Percentiles rank a stretch among this genome's conserved stretches.
These are phyloP conservation scores for Cotesia glomerata DNA, from an alignment of 1,140 invertebrate species.

Conservation along the genomic window DNA sequence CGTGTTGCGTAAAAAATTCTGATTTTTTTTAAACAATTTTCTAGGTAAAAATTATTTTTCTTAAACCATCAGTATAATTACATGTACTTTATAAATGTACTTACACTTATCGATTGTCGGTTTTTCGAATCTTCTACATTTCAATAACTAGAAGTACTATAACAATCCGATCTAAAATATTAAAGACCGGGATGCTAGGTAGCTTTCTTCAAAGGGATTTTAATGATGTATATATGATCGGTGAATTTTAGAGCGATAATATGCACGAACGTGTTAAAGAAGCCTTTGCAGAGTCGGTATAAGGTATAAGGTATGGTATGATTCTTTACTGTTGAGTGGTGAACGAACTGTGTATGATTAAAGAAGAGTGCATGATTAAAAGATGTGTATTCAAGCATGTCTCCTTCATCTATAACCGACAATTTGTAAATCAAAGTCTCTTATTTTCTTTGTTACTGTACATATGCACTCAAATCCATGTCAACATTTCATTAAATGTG, in stretches of 20 bases:
- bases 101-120: no score
- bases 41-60: no score
- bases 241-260: background rate
- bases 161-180: background rate
- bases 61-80: no score
- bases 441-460: background rate
- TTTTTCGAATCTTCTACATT: no score
- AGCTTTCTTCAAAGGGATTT: constrained; percentile 1
- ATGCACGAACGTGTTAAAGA: constrained; percentile 12
- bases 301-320: background rate
- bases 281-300: background rate
- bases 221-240: constrained; percentile 2
- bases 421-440: constrained; percentile 14
- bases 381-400: background rate
- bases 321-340: background rate
- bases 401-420: background rate
- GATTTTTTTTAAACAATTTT: no score
- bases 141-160: no score
- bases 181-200: background rate
- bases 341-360: background rate
- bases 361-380: constrained; percentile 10
- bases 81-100: no score
- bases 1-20: no score
- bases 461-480: constrained; percentile 11
- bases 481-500: constrained; percentile 2